Evolutionary conservation across 2,888 invertebrate species (phyloP).

Genomic region (Drosophila birchii): DNA sequence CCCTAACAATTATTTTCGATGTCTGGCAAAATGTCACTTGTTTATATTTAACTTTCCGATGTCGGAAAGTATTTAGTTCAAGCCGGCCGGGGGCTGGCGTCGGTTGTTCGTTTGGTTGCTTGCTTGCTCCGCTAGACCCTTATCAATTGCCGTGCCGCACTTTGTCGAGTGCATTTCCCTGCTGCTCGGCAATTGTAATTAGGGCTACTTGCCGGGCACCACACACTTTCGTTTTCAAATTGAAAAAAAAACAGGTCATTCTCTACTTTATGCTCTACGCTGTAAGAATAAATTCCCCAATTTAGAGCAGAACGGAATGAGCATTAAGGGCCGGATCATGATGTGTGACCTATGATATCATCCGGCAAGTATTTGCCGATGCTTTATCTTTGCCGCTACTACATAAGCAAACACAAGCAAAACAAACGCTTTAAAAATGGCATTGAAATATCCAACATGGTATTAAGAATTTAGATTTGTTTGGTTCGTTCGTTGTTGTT

Average conservation of each 20-base stretch:
- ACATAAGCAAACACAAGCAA: constrained; percentile 43
- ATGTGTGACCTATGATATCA: constrained; percentile 70
- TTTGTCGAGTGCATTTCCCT: constrained; percentile 45
- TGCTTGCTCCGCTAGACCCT: constrained; percentile 31
- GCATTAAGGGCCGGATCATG: background rate
- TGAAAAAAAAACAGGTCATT: constrained; percentile 59
- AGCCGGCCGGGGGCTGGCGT: constrained; percentile 12
- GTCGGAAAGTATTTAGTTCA: constrained; percentile 36
- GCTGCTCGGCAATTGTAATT: constrained; percentile 46
- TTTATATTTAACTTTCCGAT: constrained; percentile 46
- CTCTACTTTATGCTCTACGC: constrained; percentile 1
- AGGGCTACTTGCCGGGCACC: constrained; percentile 26
- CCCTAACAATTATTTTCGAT: constrained; percentile 32
- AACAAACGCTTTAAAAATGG: constrained; percentile 41
- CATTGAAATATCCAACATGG: constrained; percentile 57
- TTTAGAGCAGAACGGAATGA: constrained; percentile 47
- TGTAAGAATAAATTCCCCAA: constrained; percentile 35
- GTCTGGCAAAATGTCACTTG: constrained; percentile 57
- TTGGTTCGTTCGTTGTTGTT: background rate
- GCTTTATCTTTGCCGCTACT: constrained; percentile 56
- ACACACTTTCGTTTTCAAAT: constrained; percentile 59
- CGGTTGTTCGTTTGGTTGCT: background rate
- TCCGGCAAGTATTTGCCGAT: constrained; percentile 60
- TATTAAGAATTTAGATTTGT: constrained; percentile 50
- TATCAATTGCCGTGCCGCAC: constrained; percentile 54